A percentile compares a stretch with the other conserved stretches of the same genome.
Conservation (phyloP, 2,888 invertebrate species). For the Synergus japonicus region DNA sequence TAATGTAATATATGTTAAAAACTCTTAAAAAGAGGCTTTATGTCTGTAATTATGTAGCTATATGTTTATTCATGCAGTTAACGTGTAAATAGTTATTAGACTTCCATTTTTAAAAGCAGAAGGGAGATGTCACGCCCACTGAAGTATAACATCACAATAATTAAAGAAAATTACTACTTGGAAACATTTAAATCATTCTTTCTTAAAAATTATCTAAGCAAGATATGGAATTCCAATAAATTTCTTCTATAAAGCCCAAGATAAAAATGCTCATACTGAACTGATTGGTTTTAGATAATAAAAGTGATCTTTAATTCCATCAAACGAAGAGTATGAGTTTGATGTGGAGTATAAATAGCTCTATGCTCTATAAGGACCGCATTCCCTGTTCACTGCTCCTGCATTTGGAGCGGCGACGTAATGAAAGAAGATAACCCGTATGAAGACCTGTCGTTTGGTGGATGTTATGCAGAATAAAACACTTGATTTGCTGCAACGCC, state of each 20-base stretch:
- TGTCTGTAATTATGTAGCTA: no score
- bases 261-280: background rate
- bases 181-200: no score
- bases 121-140: no score
- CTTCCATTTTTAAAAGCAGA: no score
- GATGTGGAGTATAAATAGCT: slow-evolving; percentile 14
- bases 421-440: slow-evolving; percentile 72
- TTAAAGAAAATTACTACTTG: no score
- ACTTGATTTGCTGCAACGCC: slow-evolving; percentile 70
- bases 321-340: background rate
- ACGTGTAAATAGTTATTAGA: no score
- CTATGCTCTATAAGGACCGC: slow-evolving; percentile 7
- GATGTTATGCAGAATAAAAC: slow-evolving; percentile 72
- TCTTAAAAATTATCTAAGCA: background rate
- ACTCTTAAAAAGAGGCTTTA: no score
- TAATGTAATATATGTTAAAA: no score
- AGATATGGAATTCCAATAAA: background rate
- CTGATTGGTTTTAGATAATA: background rate
- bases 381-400: slow-evolving; percentile 49
- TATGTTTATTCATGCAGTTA: no score
- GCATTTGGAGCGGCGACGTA: slow-evolving; percentile 72
- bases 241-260: background rate
- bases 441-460: slow-evolving; percentile 72
- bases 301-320: slow-evolving; percentile 2
- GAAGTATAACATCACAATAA: no score